Evolutionary conservation across 1,140 invertebrate species (phyloP).

Genomic region (Brachionus plicatilis): DNA sequence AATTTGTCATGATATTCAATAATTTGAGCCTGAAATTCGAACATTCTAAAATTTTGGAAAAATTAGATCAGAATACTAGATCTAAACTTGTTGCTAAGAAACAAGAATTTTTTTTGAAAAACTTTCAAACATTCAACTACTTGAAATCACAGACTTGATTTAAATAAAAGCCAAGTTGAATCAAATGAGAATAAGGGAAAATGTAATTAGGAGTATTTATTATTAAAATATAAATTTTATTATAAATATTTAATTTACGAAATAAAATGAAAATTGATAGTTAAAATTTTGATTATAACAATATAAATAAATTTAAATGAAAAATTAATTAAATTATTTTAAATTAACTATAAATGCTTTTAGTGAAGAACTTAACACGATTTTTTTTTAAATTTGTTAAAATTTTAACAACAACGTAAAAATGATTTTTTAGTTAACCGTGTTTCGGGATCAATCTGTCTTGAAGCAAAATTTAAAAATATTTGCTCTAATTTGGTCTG

Average conservation of each 20-base stretch:
- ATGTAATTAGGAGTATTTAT: no score
- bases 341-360: not conserved
- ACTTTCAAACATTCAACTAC: no score
- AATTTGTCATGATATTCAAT: not conserved
- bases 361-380: not conserved
- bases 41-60: not conserved
- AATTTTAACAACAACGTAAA: not conserved
- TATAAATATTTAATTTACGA: not conserved
- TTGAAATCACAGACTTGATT: no score
- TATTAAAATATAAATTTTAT: not conserved
- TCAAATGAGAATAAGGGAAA: no score
- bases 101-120: not conserved
- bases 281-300: not conserved
- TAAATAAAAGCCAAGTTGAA: no score
- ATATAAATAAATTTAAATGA: not conserved
- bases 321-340: not conserved
- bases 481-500: constrained; percentile 61
- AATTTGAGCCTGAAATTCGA: not conserved
- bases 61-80: no score
- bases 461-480: constrained; percentile 50
- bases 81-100: not conserved
- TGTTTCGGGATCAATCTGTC: constrained; percentile 48
- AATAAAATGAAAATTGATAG: not conserved
- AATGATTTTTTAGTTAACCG: not conserved
- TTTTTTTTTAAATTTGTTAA: not conserved